Evolutionary conservation across 2,113 vertebrate genomes (phyloP), one percentile per base, ranked within the genome.

Genomic region (Mirounga angustirostris): DNA sequence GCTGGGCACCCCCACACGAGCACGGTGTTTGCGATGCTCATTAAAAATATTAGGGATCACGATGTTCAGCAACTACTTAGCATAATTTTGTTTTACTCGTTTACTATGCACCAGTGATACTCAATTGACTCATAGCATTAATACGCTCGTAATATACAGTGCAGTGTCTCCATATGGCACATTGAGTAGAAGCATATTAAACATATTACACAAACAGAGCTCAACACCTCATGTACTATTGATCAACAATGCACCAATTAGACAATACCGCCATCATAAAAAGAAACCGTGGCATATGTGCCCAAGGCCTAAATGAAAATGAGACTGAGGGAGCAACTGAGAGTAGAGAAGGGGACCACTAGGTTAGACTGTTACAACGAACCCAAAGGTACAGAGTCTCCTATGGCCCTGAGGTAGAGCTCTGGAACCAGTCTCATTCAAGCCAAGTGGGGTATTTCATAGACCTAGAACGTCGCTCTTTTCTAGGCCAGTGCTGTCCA

Each of bases 41-140:
- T n/a, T 95, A 88, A 56, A 71, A 89, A 96, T 96, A 96, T 78
- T 56, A 95, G 73, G 33, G 30, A 61, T 26, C 50, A 0, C 1
- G 7, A 50, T 90, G 40, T 89, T 82, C 82, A 92, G 91, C 33
- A 80, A 81, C 63, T 50, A 28, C 85, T 80, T 89, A 94, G 97
- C 85, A 91, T 97, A 96, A 95, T 65, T 96, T 89, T 80, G 97
- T 98, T 97, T 97, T 93, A 84, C 92, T 91, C 81, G 74, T 97
- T 78, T 89, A 30, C 83, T 96, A 50, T 95, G 91, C 65, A 86
- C 96, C 81, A 76, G 28, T 88, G 96, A 61, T 92, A 95, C 33
- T 96, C 96, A 96, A 28, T 90, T 96, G 89, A 65, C 33, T 94
- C 69, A 91, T 88, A 78, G 28, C 74, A 94, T 97, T 92, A 96